Conservation (phyloP, 2,888 invertebrate species). For the Dascillus cervinus region DNA sequence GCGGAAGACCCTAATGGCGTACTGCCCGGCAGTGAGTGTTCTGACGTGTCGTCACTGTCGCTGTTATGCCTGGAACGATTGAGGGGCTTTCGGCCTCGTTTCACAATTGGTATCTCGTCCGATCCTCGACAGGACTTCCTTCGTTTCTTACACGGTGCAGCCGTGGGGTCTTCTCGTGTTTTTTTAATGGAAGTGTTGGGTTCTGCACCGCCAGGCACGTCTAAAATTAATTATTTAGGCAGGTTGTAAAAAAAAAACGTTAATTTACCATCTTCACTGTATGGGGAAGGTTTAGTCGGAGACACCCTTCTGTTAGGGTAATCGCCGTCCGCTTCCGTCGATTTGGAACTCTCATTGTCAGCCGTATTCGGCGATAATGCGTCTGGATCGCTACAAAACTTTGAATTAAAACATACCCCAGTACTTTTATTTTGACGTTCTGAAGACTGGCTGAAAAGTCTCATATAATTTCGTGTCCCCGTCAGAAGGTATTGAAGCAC, state of each 20-base stretch:
- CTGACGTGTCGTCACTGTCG: slow-evolving; percentile 50
- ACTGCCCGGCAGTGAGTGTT: slow-evolving; percentile 44
- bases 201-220: slow-evolving; percentile 37
- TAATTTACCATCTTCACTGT: slow-evolving; percentile 41
- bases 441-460: no score
- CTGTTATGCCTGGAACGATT: slow-evolving; percentile 48
- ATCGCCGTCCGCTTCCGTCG: slow-evolving; percentile 34
- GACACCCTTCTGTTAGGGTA: slow-evolving; percentile 30
- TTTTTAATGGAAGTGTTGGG: slow-evolving; percentile 24
- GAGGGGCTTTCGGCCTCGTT: slow-evolving; percentile 35
- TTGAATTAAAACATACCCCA: no score
- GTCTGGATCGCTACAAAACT: slow-evolving; percentile 39
- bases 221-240: slow-evolving; percentile 22
- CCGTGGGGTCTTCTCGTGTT: slow-evolving; percentile 24
- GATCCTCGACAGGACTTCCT: slow-evolving; percentile 39
- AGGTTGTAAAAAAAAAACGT: slow-evolving; percentile 2
- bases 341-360: slow-evolving; percentile 43
- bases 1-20: slow-evolving; percentile 13
- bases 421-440: no score
- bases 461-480: no score
- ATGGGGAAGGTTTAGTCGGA: slow-evolving; percentile 37
- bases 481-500: no score
- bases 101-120: slow-evolving; percentile 34
- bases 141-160: slow-evolving; percentile 35
- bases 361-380: slow-evolving; percentile 40